Evolutionary conservation across 2,888 invertebrate genomes (phyloP).

Genomic region (Brassicogethes aeneus): DNA sequence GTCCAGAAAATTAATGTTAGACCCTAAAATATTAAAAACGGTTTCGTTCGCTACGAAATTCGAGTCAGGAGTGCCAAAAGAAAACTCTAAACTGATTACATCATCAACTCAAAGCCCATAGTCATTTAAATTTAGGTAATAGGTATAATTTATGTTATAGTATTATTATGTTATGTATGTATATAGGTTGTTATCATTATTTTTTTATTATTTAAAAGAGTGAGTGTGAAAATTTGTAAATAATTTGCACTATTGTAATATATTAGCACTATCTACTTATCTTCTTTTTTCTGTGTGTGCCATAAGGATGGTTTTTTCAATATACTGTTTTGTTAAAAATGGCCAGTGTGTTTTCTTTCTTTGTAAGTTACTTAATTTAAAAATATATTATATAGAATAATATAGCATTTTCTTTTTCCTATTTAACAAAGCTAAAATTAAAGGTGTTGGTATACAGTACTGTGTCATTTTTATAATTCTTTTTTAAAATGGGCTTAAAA

Average conservation of each 20-base stretch:
- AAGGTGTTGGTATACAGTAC: conserved; percentile 6
- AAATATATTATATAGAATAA: conserved; percentile 23
- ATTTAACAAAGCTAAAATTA: not conserved
- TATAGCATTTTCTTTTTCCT: conserved; percentile 16
- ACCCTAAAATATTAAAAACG: conserved; percentile 5
- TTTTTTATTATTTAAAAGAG: conserved; percentile 10
- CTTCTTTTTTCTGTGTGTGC: conserved; percentile 25
- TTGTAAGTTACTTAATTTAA: conserved; percentile 10
- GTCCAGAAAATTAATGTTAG: conserved; percentile 22
- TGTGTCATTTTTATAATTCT: too few species aligned
- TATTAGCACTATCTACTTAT: conserved; percentile 17
- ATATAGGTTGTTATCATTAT: conserved; percentile 22
- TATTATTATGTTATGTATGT: conserved; percentile 21
- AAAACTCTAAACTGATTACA: conserved; percentile 9
- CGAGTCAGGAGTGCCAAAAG: conserved; percentile 15
- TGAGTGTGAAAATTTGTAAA: conserved; percentile 20
- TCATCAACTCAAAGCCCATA: conserved; percentile 2
- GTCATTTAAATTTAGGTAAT: conserved; percentile 5
- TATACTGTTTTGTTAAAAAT: conserved; percentile 17
- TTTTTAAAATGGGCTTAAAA: too few species aligned
- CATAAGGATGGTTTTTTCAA: conserved; percentile 21
- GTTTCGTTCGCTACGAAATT: conserved; percentile 11
- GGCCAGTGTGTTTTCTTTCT: conserved; percentile 26
- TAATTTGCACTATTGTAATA: conserved; percentile 25
- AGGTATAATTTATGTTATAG: conserved; percentile 15